phyloP scores from a whole-genome alignment of 2,797 vertebrate genomes.

The Tachyglossus aculeatus region DNA sequence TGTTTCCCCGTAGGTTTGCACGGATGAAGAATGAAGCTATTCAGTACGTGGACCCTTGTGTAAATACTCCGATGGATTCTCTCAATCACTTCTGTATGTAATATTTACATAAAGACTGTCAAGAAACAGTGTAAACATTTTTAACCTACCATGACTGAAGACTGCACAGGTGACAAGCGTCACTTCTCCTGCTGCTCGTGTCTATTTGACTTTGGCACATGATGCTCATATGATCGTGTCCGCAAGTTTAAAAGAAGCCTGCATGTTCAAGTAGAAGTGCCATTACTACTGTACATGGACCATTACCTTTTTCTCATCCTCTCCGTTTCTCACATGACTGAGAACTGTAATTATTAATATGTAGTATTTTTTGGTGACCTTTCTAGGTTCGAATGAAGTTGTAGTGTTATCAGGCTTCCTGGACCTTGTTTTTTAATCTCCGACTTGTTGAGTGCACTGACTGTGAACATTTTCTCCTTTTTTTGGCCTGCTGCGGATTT shows the following conservation, averaged over 20 bases:
- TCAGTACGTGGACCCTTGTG: conserved; percentile 34
- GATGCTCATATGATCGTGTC: conserved; percentile 82
- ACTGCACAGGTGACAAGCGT: conserved; percentile 73
- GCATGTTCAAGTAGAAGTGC: conserved; percentile 81
- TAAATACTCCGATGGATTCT: conserved; percentile 61
- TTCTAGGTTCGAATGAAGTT: conserved; percentile 68
- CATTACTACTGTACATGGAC: conserved; percentile 84
- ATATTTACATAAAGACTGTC: conserved; percentile 81
- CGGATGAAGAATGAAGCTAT: conserved; percentile 92
- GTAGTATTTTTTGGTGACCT: conserved; percentile 72
- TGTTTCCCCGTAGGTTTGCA: conserved; percentile 87
- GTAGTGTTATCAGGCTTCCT: conserved; percentile 71
- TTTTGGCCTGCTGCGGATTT: conserved; percentile 74
- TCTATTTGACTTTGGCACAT: conserved; percentile 75
- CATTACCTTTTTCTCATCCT: conserved; percentile 62
- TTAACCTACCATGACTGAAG: conserved; percentile 54
- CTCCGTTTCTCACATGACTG: conserved; percentile 62
- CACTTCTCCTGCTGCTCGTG: conserved; percentile 86
- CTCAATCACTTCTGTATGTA: conserved; percentile 92
- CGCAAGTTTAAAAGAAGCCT: conserved; percentile 88
- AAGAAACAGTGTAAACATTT: conserved; percentile 49
- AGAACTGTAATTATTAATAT: conserved; percentile 71
- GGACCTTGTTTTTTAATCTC: conserved; percentile 72
- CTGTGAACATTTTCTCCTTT: conserved; percentile 73
- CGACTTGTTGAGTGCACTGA: conserved; percentile 77